phyloP scores from a whole-genome alignment of 2,113 vertebrate species.

The Sapayoa aenigma region DNA sequence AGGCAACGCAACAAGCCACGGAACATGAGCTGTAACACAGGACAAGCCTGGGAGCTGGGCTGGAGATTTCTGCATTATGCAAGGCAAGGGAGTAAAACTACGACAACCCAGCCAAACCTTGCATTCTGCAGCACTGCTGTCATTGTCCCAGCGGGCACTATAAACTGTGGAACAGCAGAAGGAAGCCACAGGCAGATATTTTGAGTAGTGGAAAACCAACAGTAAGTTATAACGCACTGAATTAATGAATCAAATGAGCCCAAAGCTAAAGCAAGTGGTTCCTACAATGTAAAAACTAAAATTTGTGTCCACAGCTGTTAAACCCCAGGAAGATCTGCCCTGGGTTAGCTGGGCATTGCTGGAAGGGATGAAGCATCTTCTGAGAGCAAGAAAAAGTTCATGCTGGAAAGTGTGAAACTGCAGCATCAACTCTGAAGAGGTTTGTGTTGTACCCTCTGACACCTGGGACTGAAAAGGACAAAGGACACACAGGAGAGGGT shows the following conservation, averaged over 20 bases:
- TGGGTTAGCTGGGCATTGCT: accelerated
- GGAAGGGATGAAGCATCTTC: background rate
- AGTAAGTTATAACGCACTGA: background rate
- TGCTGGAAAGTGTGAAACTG: background rate
- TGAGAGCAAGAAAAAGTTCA: background rate
- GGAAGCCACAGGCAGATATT: background rate
- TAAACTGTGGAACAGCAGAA: background rate
- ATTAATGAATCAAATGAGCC: background rate
- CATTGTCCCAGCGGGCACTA: background rate
- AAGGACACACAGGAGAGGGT: accelerated
- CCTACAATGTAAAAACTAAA: background rate
- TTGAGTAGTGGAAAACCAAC: background rate
- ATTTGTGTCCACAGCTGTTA: background rate
- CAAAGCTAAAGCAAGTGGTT: background rate
- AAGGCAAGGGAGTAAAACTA: background rate
- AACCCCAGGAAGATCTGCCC: background rate
- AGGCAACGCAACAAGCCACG: background rate
- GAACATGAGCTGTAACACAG: background rate
- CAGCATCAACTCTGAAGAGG: background rate
- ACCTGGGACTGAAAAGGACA: background rate
- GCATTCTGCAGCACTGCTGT: constrained; percentile 23
- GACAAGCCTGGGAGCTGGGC: background rate
- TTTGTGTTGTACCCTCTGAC: accelerated
- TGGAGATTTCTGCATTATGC: background rate
- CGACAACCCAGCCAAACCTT: background rate